A percentile compares a stretch with the other conserved stretches of the same genome.
phyloP scores from a whole-genome alignment of 2,113 vertebrate species.

The Tor tambroides region DNA sequence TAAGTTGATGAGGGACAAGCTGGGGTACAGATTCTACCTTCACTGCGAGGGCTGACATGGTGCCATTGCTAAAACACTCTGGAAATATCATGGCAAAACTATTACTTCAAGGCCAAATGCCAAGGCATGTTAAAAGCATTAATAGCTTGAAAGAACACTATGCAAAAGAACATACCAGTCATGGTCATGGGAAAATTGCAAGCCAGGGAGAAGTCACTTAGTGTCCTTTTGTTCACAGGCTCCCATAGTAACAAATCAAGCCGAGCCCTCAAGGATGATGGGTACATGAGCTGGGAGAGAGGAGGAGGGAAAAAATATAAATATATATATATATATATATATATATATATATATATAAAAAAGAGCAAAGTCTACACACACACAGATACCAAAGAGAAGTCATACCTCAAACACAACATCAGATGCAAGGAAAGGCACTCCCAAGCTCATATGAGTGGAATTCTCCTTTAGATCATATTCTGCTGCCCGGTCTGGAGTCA shows the following conservation, averaged over 20 bases:
- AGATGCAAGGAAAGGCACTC: conserved; percentile 60
- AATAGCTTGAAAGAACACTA: not conserved
- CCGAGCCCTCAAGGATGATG: conserved; percentile 63
- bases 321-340: too few species aligned
- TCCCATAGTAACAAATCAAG: conserved; percentile 65
- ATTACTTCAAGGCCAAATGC: too few species aligned
- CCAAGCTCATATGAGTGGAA: conserved; percentile 65
- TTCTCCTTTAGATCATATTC: conserved; percentile 61
- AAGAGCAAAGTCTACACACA: too few species aligned
- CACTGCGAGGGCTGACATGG: conserved; percentile 69
- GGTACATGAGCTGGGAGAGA: conserved; percentile 62
- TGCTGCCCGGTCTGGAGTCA: conserved; percentile 54
- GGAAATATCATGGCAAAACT: not conserved
- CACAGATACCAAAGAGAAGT: too few species aligned
- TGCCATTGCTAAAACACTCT: conserved; percentile 76
- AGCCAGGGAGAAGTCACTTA: conserved; percentile 70
- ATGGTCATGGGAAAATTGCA: conserved; percentile 71
- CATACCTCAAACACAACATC: conserved; percentile 66
- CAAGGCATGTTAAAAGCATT: too few species aligned
- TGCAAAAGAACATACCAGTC: conserved; percentile 64
- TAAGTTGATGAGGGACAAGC: conserved; percentile 63
- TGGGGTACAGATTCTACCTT: conserved; percentile 71
- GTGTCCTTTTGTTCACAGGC: conserved; percentile 59
- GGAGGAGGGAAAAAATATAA: too few species aligned
- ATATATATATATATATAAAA: too few species aligned